phyloP scores from a whole-genome alignment of 1,140 invertebrate genomes.

The Nomia melanderi region DNA sequence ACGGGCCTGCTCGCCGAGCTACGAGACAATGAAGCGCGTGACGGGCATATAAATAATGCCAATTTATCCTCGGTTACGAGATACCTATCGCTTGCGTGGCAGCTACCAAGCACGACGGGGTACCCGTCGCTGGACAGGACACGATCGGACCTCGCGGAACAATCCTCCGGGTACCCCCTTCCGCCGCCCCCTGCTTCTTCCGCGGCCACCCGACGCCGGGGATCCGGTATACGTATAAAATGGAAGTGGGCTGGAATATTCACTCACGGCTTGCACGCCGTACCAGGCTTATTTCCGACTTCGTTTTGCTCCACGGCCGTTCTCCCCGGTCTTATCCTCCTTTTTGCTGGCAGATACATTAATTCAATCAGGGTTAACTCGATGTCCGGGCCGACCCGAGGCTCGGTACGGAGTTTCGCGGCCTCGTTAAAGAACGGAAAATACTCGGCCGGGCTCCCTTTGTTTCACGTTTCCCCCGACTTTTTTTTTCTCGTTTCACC shows the following conservation, averaged over 20 bases:
- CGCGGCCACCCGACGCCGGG: constrained; percentile 33
- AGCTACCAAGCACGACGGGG: constrained; percentile 47
- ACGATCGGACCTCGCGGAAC: constrained; percentile 47
- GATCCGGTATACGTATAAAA: constrained; percentile 44
- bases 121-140: constrained; percentile 44
- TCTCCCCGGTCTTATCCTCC: neutral
- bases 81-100: constrained; percentile 69
- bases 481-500: too few species aligned
- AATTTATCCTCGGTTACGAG: constrained; percentile 73
- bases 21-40: constrained; percentile 73
- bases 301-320: neutral
- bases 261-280: neutral
- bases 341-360: constrained; percentile 13
- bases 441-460: too few species aligned
- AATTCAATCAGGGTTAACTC: constrained; percentile 21
- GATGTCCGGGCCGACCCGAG: neutral
- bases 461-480: too few species aligned
- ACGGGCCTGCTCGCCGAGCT: constrained; percentile 53
- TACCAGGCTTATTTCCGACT: neutral
- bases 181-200: too few species aligned
- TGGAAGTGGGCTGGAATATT: constrained; percentile 20
- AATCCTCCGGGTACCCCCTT: constrained; percentile 44
- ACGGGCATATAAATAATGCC: constrained; percentile 74
- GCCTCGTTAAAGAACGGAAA: constrained; percentile 10
- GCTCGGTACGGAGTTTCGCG: neutral